Evolutionary conservation across 1,140 invertebrate species (phyloP).

Genomic region (Sogatella furcifera): DNA sequence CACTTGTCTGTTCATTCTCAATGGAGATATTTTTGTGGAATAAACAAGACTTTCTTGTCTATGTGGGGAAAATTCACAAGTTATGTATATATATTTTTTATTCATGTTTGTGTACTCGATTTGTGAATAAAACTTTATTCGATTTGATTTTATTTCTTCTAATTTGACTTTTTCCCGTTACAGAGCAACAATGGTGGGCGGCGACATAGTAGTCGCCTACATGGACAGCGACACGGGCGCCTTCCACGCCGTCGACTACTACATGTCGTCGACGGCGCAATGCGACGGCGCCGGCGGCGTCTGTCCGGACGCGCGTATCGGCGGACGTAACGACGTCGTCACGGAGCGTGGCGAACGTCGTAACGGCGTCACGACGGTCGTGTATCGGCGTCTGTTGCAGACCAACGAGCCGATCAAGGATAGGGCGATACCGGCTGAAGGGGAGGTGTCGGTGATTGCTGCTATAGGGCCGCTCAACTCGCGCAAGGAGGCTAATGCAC

Average conservation of each 20-base stretch:
- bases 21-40: too few relatives aligned
- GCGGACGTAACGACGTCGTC: constrained; percentile 67
- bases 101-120: too few relatives aligned
- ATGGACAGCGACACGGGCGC: constrained; percentile 55
- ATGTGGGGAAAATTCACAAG: too few relatives aligned
- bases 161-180: not conserved
- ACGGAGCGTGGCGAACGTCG: constrained; percentile 59
- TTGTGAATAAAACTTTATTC: too few relatives aligned
- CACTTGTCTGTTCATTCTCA: too few relatives aligned
- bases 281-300: constrained; percentile 72
- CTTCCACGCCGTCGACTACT: constrained; percentile 75
- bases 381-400: constrained; percentile 60
- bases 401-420: constrained; percentile 63
- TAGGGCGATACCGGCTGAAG: constrained; percentile 49
- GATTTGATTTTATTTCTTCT: not conserved
- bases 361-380: constrained; percentile 72
- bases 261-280: constrained; percentile 69
- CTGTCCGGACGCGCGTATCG: constrained; percentile 71
- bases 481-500: constrained; percentile 69
- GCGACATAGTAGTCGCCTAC: constrained; percentile 74
- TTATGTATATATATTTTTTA: too few relatives aligned
- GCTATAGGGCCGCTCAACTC: constrained; percentile 75
- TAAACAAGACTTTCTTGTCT: too few relatives aligned
- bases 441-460: constrained; percentile 68
- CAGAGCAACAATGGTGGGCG: constrained; percentile 48